phyloP scores from a whole-genome alignment of 2,797 vertebrate species.

The Mallotus villosus region DNA sequence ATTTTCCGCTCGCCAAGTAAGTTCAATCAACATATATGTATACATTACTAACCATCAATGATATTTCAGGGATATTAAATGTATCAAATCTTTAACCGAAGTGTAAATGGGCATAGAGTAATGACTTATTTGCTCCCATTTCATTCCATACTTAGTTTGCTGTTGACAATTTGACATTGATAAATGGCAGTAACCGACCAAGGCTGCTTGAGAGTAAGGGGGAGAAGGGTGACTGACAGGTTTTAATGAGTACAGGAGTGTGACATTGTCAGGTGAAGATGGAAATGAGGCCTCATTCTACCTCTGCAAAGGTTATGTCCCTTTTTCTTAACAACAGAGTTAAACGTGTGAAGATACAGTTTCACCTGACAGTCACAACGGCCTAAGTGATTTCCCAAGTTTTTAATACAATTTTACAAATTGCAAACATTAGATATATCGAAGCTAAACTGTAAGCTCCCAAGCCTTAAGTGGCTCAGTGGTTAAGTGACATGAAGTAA shows the following conservation, averaged over 20 bases:
- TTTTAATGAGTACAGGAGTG: slow-evolving; percentile 74
- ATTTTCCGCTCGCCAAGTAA: slow-evolving; percentile 10
- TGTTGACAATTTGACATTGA: slow-evolving; percentile 72
- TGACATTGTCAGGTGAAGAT: slow-evolving; percentile 75
- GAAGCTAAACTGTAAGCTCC: too few species aligned
- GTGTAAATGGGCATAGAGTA: slow-evolving; percentile 41
- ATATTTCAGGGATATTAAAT: slow-evolving; percentile 33
- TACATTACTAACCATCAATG: slow-evolving; percentile 38
- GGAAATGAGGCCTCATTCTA: slow-evolving; percentile 73
- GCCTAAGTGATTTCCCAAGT: slow-evolving; percentile 64
- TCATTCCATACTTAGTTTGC: slow-evolving; percentile 37
- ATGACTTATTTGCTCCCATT: slow-evolving; percentile 39
- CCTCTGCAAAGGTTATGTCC: slow-evolving; percentile 73
- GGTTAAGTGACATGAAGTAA: neutral
- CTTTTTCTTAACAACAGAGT: slow-evolving; percentile 68
- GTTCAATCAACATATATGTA: slow-evolving; percentile 12
- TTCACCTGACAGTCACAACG: slow-evolving; percentile 54
- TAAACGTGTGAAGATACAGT: slow-evolving; percentile 47
- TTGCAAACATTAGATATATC: slow-evolving; percentile 9
- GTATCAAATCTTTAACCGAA: slow-evolving; percentile 49
- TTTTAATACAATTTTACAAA: slow-evolving; percentile 38
- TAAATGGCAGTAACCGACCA: slow-evolving; percentile 69
- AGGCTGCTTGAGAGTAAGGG: slow-evolving; percentile 45
- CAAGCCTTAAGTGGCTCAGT: neutral
- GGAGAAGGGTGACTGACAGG: slow-evolving; percentile 68